Percentiles rank a stretch among this genome's conserved stretches.
Conservation (phyloP, 2,113 vertebrate genomes). For the Chamaetylas fuelleborni region DNA sequence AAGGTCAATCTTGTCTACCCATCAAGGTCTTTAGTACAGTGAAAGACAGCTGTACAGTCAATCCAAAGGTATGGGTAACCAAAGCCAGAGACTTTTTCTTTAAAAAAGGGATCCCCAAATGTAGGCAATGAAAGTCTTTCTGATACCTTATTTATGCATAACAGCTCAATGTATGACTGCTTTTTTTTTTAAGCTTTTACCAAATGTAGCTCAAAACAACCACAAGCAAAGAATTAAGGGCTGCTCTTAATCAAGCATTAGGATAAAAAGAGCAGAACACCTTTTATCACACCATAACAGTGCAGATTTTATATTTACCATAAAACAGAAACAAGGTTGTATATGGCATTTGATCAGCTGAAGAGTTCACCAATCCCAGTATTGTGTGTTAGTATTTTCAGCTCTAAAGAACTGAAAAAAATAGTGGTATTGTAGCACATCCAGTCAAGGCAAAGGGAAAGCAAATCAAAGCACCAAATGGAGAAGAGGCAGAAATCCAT, state of each 20-base stretch:
- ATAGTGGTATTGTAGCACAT: background rate
- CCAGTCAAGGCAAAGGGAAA: background rate
- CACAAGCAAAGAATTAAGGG: background rate
- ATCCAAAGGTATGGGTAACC: fast-evolving
- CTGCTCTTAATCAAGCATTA: background rate
- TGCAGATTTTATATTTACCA: background rate
- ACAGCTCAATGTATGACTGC: background rate
- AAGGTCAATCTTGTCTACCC: background rate
- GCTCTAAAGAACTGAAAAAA: background rate
- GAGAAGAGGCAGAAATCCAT: background rate
- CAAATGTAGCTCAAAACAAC: background rate
- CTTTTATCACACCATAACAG: background rate
- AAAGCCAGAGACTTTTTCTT: background rate
- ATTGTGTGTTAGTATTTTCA: background rate
- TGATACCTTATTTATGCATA: background rate
- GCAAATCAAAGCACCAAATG: slow-evolving; percentile 27
- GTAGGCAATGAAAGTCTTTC: background rate
- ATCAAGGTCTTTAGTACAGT: background rate
- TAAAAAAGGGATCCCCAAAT: background rate
- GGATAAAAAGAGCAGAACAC: background rate
- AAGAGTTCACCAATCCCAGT: background rate
- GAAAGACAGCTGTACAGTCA: background rate
- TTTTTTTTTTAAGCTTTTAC: background rate
- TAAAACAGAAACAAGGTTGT: background rate
- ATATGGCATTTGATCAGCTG: background rate